Evolutionary conservation across 2,888 invertebrate species (phyloP).

Genomic region (Cremastinae sp.): DNA sequence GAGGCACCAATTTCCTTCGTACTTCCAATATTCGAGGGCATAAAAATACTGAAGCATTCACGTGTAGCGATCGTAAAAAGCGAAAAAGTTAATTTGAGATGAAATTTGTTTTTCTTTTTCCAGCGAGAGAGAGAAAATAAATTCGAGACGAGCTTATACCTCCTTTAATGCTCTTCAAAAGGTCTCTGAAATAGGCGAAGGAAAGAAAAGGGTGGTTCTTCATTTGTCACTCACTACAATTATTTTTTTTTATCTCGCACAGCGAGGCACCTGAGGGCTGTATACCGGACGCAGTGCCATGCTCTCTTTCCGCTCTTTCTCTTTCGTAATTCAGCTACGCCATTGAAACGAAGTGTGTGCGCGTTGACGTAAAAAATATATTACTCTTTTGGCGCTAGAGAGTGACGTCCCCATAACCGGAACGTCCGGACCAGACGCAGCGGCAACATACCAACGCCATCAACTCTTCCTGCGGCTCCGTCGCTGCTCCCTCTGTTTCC

Average conservation of each 20-base stretch:
- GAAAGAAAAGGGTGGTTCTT: constrained; percentile 35
- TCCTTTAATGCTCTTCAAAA: constrained; percentile 38
- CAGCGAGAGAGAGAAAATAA: constrained; percentile 12
- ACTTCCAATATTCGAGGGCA: too few species aligned
- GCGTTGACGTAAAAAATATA: constrained; percentile 68
- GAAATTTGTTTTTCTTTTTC: constrained; percentile 3
- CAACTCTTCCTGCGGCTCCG: constrained; percentile 3
- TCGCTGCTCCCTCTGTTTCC: constrained; percentile 51
- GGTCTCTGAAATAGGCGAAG: constrained; percentile 33
- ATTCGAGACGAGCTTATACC: constrained; percentile 15
- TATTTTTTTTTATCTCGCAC: constrained; percentile 35
- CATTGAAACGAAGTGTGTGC: constrained; percentile 61
- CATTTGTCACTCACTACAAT: constrained; percentile 34
- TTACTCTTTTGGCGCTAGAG: constrained; percentile 63
- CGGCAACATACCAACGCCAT: constrained; percentile 25
- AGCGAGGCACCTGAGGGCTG: constrained; percentile 29
- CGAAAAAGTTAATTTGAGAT: too few species aligned
- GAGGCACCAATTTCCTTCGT: too few species aligned
- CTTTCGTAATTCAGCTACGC: constrained; percentile 65
- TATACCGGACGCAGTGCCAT: constrained; percentile 56
- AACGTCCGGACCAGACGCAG: constrained; percentile 71
- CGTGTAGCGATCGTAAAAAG: too few species aligned
- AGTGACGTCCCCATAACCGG: constrained; percentile 71
- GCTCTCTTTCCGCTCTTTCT: constrained; percentile 15
- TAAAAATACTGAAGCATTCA: too few species aligned